Percentiles rank a stretch among this genome's conserved stretches.
These are phyloP conservation scores for Neocrepidodera transversa DNA, from an alignment of 2,888 invertebrate species.

Conservation along the genomic window DNA sequence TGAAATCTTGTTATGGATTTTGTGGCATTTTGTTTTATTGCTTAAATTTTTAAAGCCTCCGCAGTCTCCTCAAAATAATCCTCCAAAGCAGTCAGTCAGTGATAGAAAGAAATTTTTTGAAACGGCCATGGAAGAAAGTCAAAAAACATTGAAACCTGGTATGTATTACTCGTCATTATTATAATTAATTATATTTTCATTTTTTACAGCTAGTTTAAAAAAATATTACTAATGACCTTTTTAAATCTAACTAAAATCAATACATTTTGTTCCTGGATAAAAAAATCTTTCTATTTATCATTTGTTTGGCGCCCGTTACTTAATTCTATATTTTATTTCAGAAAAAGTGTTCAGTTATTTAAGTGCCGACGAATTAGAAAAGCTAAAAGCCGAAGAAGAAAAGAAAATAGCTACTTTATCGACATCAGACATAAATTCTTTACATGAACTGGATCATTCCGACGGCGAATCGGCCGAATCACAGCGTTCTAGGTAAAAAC, in stretches of 20 bases:
- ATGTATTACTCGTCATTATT: constrained; percentile 38
- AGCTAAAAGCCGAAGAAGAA: constrained; percentile 93
- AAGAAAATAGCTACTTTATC: constrained; percentile 82
- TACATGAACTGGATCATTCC: constrained; percentile 65
- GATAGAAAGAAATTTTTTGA: constrained; percentile 96
- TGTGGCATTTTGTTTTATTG: constrained; percentile 28
- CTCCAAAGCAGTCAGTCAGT: constrained; percentile 86
- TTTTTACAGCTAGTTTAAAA: too few species aligned
- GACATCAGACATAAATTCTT: constrained; percentile 68
- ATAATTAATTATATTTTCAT: constrained; percentile 15
- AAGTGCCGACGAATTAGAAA: constrained; percentile 92
- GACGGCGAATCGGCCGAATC: constrained; percentile 61
- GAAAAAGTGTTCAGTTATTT: constrained; percentile 93
- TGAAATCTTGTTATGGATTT: background rate
- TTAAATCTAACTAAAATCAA: too few species aligned
- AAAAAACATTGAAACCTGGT: constrained; percentile 87
- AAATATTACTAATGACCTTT: too few species aligned
- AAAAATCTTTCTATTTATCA: too few species aligned
- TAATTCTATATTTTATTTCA: constrained; percentile 58
- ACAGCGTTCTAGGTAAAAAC: constrained; percentile 53
- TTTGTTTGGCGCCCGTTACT: background rate
- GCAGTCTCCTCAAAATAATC: constrained; percentile 75
- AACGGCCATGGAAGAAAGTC: constrained; percentile 92
- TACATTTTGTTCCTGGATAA: too few species aligned
- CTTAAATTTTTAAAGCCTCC: constrained; percentile 56